Evolutionary conservation across 2,888 invertebrate genomes (phyloP).

Genomic region (Chloroclystis v-ata): DNA sequence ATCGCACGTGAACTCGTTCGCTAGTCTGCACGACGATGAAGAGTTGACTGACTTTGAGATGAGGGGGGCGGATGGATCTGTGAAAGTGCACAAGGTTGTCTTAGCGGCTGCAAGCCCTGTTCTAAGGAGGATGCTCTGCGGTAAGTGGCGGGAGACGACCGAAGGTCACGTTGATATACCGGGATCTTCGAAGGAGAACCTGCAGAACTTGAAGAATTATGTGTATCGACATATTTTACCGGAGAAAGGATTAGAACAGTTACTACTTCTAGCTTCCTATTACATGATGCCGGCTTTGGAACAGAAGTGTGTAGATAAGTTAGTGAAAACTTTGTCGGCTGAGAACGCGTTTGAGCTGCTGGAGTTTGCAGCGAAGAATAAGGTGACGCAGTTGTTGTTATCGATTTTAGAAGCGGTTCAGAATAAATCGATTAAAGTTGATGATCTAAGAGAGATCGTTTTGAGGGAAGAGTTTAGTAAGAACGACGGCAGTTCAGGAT

Average conservation of each 20-base stretch:
- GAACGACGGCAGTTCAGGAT: slow-evolving; percentile 9
- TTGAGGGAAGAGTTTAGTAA: slow-evolving; percentile 21
- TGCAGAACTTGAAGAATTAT: slow-evolving; percentile 47
- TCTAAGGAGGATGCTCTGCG: slow-evolving; percentile 43
- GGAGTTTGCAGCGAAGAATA: slow-evolving; percentile 46
- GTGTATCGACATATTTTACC: slow-evolving; percentile 45
- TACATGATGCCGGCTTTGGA: slow-evolving; percentile 53
- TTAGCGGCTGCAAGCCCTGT: slow-evolving; percentile 50
- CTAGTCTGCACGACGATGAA: slow-evolving; percentile 39
- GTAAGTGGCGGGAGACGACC: slow-evolving; percentile 44
- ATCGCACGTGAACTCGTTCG: slow-evolving; percentile 37
- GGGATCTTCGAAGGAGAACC: slow-evolving; percentile 38
- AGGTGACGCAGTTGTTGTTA: slow-evolving; percentile 37
- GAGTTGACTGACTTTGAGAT: slow-evolving; percentile 51
- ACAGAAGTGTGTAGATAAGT: slow-evolving; percentile 41
- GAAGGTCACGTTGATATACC: slow-evolving; percentile 43
- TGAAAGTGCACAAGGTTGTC: slow-evolving; percentile 44
- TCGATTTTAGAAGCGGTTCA: slow-evolving; percentile 44
- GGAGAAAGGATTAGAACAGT: slow-evolving; percentile 38
- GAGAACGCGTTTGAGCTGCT: slow-evolving; percentile 34
- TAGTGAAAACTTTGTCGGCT: slow-evolving; percentile 29
- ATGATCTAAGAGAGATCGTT: slow-evolving; percentile 36
- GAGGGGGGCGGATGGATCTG: slow-evolving; percentile 45
- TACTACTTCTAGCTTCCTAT: slow-evolving; percentile 42
- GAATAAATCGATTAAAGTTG: slow-evolving; percentile 28